These are phyloP conservation scores for Microctenopoma lineatum DNA, from an alignment of 2,797 vertebrate species.

Conservation along the genomic window DNA sequence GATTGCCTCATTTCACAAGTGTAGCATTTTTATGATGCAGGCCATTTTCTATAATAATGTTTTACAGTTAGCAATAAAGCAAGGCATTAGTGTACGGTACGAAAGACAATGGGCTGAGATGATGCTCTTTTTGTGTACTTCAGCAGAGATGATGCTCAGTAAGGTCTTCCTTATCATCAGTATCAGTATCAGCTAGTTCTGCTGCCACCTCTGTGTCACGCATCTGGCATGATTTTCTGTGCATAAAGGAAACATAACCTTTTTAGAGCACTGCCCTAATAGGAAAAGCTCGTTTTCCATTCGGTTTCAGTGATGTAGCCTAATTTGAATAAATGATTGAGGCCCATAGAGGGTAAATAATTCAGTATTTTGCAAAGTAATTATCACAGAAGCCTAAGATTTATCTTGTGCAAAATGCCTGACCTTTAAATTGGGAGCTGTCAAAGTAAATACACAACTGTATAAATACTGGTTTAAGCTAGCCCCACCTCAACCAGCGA, in stretches of 20 bases:
- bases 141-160: slow-evolving; percentile 13
- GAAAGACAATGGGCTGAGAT: background rate
- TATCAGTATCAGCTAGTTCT: background rate
- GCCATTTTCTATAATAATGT: slow-evolving; percentile 58
- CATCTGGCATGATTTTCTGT: background rate
- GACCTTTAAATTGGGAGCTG: background rate
- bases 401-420: background rate
- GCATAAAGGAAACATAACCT: background rate
- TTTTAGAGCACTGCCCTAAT: background rate
- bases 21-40: slow-evolving; percentile 40
- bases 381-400: background rate
- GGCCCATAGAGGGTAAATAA: too few species aligned
- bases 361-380: background rate
- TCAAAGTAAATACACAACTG: background rate
- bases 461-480: too few species aligned
- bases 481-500: too few species aligned
- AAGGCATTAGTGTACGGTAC: slow-evolving; percentile 22
- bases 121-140: slow-evolving; percentile 3
- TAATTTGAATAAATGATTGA: background rate
- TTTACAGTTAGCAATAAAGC: slow-evolving; percentile 56
- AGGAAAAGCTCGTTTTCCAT: background rate
- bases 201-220: background rate
- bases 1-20: slow-evolving; percentile 50
- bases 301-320: background rate
- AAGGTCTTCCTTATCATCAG: background rate